Conservation (phyloP, 2,797 vertebrate species). For the Gallirallus australis region DNA sequence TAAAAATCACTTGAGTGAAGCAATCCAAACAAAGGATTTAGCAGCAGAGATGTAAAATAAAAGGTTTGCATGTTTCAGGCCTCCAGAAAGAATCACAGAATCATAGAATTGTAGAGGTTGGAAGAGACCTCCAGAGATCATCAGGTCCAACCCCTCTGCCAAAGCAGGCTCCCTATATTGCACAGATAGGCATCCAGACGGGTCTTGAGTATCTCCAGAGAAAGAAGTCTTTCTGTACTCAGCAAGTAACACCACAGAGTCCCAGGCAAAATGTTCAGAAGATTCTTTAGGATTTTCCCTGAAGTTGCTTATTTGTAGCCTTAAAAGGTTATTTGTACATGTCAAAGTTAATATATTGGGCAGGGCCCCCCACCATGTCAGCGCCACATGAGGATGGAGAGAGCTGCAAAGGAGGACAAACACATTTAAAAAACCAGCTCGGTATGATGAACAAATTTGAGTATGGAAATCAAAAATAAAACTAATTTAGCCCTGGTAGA, state of each 20-base stretch:
- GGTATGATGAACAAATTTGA: background rate
- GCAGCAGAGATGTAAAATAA: background rate
- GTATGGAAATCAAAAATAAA: background rate
- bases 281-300: background rate
- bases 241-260: background rate
- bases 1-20: background rate
- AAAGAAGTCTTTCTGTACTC: background rate
- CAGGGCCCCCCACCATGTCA: background rate
- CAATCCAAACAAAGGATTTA: background rate
- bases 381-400: background rate
- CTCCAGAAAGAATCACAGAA: background rate
- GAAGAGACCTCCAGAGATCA: too few relatives aligned
- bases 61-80: fast-evolving
- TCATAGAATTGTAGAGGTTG: too few relatives aligned
- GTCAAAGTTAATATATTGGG: background rate
- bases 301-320: background rate
- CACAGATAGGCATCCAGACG: too few relatives aligned
- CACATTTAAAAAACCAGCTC: background rate
- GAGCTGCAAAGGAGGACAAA: background rate
- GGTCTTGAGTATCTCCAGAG: background rate
- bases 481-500: background rate
- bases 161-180: too few relatives aligned
- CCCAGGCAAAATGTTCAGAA: background rate
- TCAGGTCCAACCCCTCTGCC: too few relatives aligned
- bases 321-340: background rate